phyloP scores from a whole-genome alignment of 2,113 vertebrate species.

The Otocyon megalotis region DNA sequence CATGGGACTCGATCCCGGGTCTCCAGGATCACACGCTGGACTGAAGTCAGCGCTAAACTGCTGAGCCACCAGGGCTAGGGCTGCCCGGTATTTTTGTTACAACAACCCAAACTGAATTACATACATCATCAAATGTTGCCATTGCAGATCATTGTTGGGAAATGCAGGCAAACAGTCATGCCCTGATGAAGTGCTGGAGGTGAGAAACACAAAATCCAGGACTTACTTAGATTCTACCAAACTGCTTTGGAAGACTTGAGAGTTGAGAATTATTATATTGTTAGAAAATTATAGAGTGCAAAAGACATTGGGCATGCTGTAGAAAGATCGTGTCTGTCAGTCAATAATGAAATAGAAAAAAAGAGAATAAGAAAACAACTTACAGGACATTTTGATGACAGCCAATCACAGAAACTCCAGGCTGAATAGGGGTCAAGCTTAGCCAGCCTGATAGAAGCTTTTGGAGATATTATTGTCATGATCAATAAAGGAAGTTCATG shows the following conservation, averaged over 20 bases:
- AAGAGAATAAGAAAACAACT: background rate
- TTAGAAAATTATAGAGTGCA: background rate
- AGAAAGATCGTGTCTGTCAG: background rate
- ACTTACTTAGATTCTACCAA: background rate
- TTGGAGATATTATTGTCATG: conserved; percentile 7
- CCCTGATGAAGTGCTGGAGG: background rate
- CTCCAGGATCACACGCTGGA: too few relatives aligned
- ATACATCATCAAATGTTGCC: background rate
- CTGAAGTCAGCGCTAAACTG: too few relatives aligned
- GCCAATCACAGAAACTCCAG: background rate
- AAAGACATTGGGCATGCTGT: background rate
- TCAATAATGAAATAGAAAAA: background rate
- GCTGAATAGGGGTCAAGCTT: background rate
- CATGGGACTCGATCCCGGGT: too few relatives aligned
- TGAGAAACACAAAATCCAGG: background rate
- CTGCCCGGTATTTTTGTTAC: background rate
- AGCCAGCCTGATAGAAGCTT: background rate
- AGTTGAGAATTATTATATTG: background rate
- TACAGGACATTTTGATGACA: background rate
- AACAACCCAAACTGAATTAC: background rate
- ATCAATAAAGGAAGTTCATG: conserved; percentile 42
- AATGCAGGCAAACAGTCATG: background rate
- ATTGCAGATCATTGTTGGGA: background rate
- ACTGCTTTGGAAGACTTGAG: background rate
- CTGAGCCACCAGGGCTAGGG: too few relatives aligned